Evolutionary conservation across 2,113 vertebrate genomes (phyloP), one percentile per base, ranked within the genome.

Genomic region (Odocoileus hemionus): DNA sequence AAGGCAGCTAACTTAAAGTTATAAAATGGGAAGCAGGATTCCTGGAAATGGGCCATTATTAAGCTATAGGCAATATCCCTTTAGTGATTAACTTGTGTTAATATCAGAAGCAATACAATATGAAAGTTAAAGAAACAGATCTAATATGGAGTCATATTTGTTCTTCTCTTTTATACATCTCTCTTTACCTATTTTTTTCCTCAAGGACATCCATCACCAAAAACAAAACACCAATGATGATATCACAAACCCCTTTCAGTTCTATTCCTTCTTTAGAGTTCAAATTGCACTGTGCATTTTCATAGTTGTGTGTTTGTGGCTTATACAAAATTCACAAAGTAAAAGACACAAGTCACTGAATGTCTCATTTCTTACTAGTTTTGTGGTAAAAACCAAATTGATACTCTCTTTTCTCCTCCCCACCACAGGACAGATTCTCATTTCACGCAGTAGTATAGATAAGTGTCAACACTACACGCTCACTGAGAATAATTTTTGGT

Each of bases 391-490:
- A 95, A 88, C 13, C 76, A 80, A 28, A 89, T 12, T 5, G 57
- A 57, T 8, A 45, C 12, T 91, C 57, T 78, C 61, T 87, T 58
- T 83, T 39, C 47, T 93, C 36, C 16, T 74, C 70, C 26, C 43
- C 19, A 30, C 45, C 80, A 78, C 91, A 55, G 14, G 70, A 28
- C 64, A 36, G 36, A 93, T 39, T 97, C 84, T 85, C 78, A 0
- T n/a, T 98, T 89, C 90, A 43, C 43, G 47, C 33, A 7, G 3
- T 50, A 80, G 74, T 92, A 7, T 52, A 96, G 97, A 92, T 83
- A 85, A 47, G 57, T 78, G 84, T 79, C 91, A 92, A 86, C 79
- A 33, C 47, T 15, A 13, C 84, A 26, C 43, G 97, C 92, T 97
- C 96, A 70, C 23, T 16, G 84, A 89, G 64, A 84, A 58, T 64